phyloP scores from a whole-genome alignment of 2,888 invertebrate species.

The Aleiodes leptofemur region DNA sequence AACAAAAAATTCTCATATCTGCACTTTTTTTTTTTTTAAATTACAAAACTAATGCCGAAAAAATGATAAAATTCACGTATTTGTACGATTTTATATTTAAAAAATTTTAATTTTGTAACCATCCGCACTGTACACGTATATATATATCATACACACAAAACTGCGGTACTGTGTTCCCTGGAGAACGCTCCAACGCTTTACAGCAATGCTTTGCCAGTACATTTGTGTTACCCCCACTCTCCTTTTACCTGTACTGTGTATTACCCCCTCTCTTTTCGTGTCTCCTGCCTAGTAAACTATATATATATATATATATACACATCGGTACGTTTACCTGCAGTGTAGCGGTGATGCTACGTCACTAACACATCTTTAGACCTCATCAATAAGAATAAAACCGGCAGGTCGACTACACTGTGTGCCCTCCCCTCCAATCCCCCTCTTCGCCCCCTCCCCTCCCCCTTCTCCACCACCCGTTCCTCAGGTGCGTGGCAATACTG shows the following conservation, averaged over 20 bases:
- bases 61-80: too few species aligned
- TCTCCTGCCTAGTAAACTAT: too few species aligned
- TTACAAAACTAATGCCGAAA: too few species aligned
- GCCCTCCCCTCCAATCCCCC: constrained; percentile 18
- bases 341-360: not conserved
- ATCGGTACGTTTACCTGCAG: too few species aligned
- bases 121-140: constrained; percentile 57
- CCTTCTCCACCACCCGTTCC: constrained; percentile 22
- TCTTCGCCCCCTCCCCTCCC: constrained; percentile 12
- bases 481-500: too few species aligned
- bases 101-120: constrained; percentile 44
- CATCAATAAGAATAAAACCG: constrained; percentile 1
- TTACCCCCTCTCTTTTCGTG: not conserved
- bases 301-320: too few species aligned
- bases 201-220: constrained; percentile 37
- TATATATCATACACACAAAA: constrained; percentile 56
- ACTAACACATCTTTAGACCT: constrained; percentile 11
- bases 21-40: too few species aligned
- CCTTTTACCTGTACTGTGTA: constrained; percentile 13
- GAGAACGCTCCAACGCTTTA: constrained; percentile 56
- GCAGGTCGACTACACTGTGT: not conserved
- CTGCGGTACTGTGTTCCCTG: constrained; percentile 59
- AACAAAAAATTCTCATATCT: too few species aligned
- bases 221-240: constrained; percentile 45
- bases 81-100: not conserved